Base-by-base conservation (phyloP, 2,797 vertebrate genomes). In the Thunnus albacares region DNA sequence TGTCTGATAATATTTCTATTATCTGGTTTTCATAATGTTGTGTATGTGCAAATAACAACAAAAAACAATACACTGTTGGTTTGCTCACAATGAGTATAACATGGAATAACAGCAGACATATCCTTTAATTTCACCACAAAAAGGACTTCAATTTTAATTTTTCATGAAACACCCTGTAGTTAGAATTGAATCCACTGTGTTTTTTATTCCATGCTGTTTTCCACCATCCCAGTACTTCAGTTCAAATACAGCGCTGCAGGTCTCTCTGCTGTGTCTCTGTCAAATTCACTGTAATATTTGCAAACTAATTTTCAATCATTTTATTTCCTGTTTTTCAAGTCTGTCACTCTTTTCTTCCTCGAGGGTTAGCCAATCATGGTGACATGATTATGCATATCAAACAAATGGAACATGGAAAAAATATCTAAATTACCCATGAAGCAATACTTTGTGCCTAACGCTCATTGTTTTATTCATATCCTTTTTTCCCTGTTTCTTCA, bases 311-410 rank as follows among this genome's bases (percentile, higher is more conserved):
- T 75, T 65, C 24, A 70, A n/a, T 79, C 41, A 57, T 66, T 79
- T 76, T 2, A 62, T 68, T 63, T 66, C 6, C 22, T 1, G 1
- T 43, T 72, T 75, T 71, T 33, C 49, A 64, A 68, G 22, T 64
- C 58, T 79, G 71, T 73, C 76, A 63, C 59, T 71, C 75, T 81
- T 69, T 87, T 81, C 73, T 82, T 84, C 79, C 66, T 87, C 75
- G 64, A 66, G 80, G 83, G 83, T 87, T 81, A 82, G 70, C 60
- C 80, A 86, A 80, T 92, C 75, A 90, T 68, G 70, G 67, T 82
- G 81, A 88, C 76, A 81, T 67, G 71, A 85, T 87, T 85, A 86
- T 87, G 82, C 82, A 93, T 85, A 90, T 92, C 82, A 89, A 90
- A 90, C 71, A 83, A 85, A 81, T 64, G 14, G 47, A 79, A 73